phyloP scores from a whole-genome alignment of 2,888 invertebrate species.

The Sceliomorpha sp. region DNA sequence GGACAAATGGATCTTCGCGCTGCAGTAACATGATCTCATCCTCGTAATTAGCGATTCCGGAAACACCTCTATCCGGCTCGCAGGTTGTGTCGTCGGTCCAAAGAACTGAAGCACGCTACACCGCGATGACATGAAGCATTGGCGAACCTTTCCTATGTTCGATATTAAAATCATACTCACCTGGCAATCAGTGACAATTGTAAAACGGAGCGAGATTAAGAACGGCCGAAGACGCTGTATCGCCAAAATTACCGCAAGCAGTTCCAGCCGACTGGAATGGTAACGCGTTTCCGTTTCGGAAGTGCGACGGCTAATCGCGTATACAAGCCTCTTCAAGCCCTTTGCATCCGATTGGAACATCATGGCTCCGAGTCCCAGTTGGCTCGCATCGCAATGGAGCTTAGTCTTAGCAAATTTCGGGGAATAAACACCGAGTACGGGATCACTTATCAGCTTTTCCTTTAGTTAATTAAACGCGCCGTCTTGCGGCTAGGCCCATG shows the following conservation, averaged over 20 bases:
- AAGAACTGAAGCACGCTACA: constrained; percentile 37
- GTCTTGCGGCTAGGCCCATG: constrained; percentile 16
- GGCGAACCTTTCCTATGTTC: constrained; percentile 24
- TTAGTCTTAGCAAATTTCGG: constrained; percentile 8
- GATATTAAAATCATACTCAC: constrained; percentile 41
- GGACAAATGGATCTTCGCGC: constrained; percentile 9
- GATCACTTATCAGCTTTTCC: not conserved
- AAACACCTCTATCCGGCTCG: too few relatives aligned
- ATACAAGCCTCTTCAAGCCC: constrained; percentile 48
- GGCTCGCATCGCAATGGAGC: constrained; percentile 12
- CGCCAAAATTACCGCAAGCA: constrained; percentile 29
- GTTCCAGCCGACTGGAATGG: constrained; percentile 53
- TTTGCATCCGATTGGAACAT: constrained; percentile 49
- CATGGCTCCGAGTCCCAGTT: not conserved
- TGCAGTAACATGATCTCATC: constrained; percentile 17
- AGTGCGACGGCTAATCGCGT: constrained; percentile 57
- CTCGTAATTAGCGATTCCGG: not conserved
- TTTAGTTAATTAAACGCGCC: constrained; percentile 18
- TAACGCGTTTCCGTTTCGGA: constrained; percentile 54
- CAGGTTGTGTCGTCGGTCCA: not conserved
- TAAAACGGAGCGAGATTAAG: not conserved
- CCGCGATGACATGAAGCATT: constrained; percentile 52
- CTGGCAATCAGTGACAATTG: constrained; percentile 45
- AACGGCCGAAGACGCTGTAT: constrained; percentile 39
- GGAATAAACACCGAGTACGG: constrained; percentile 7